Conservation (phyloP, 2,113 vertebrate species). For the Dascyllus trimaculatus region DNA sequence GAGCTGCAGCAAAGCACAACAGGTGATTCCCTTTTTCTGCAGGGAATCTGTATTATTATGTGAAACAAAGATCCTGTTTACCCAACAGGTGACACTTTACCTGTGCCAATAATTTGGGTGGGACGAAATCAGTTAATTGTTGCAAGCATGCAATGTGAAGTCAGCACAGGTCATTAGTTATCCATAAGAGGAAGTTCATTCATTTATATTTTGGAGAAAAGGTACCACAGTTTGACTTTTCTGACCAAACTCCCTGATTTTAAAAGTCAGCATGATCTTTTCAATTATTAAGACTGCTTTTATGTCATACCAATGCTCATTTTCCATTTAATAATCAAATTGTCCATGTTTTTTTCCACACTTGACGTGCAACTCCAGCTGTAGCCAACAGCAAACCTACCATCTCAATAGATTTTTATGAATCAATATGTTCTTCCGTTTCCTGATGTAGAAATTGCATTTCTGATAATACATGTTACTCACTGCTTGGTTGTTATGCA, state of each 20-base stretch:
- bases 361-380: not conserved
- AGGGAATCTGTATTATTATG: no score
- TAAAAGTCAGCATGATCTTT: no score
- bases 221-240: no score
- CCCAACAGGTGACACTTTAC: not conserved
- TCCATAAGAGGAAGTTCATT: no score
- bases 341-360: not conserved
- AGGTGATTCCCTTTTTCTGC: not conserved
- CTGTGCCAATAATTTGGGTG: not conserved
- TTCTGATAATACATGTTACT: conserved; percentile 49
- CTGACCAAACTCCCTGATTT: no score
- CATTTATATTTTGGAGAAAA: no score
- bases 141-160: not conserved
- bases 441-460: conserved; percentile 50
- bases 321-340: not conserved
- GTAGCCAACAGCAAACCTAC: not conserved
- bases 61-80: not conserved
- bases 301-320: not conserved
- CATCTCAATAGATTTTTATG: conserved; percentile 33
- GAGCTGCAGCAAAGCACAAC: not conserved
- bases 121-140: not conserved
- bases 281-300: no score
- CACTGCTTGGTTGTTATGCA: conserved; percentile 69
- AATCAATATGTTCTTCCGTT: conserved; percentile 51
- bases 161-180: not conserved